Evolutionary conservation across 1,140 invertebrate genomes (phyloP), one percentile per base, ranked within the genome.

Genomic region (Cydia amplana): DNA sequence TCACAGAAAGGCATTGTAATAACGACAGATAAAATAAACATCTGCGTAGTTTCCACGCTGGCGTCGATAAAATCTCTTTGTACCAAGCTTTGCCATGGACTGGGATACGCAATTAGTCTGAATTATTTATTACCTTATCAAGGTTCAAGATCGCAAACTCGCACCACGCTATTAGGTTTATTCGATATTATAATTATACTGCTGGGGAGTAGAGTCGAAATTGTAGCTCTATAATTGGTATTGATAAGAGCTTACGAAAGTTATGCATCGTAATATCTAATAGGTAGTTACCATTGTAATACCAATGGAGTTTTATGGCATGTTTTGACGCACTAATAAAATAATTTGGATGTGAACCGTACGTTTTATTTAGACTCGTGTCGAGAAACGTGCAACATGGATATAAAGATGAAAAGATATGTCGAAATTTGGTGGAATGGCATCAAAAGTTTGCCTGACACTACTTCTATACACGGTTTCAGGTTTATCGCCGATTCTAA

Each of bases 401-500:
- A 72, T 9, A 77, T 78, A 32, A 75, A 78, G 0, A 64, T 76
- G n/a, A 85, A 80, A 76, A 82, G 77, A 75, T 91, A 90, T 77
- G 81, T 91, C 16, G 79, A 87, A 75, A 89, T 92, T 72, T 92
- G 91, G 91, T 91, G 88, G 89, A 81, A 86, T 32, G 88, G 88
- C 4, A 91, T 92, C 46, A 91, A 91, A 79, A 90, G 86, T 74
- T 81, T 92, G 32, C 91, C 91, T 0, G 78, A 89, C 36, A 89
- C 87, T 4, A 92, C 94, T 0, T 94, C 94, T 0, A 85, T 95
- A 25, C 94, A 95, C 83, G 94, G 94, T 9, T 93, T 94, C 40
- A 88, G 88, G 70, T 94, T 94, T 78, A 93, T 94, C 60, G 93
- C 93, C 14, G 94, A 95, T 78, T 84, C 88, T 18, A 91, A 94